Evolutionary conservation across 2,113 vertebrate genomes (phyloP).

Genomic region (Gymnobelideus leadbeateri): DNA sequence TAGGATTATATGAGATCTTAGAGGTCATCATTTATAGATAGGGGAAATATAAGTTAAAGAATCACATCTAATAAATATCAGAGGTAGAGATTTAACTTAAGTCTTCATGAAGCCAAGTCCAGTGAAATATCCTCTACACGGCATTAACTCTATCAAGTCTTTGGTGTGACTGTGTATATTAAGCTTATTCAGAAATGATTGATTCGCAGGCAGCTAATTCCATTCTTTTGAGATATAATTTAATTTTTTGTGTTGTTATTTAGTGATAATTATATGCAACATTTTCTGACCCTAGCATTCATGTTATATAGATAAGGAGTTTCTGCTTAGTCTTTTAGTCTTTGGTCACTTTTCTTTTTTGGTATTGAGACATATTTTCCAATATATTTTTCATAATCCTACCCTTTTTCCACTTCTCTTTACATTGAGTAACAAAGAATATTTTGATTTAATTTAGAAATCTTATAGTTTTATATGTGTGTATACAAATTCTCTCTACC

Average conservation of each 20-base stretch:
- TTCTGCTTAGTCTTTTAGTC: not conserved
- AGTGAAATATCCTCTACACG: not conserved
- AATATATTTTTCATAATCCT: too few species aligned
- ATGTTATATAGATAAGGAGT: not conserved
- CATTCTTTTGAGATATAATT: not conserved
- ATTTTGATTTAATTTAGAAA: too few species aligned
- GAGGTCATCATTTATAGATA: not conserved
- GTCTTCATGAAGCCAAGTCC: not conserved
- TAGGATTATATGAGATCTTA: not conserved
- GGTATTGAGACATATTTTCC: too few species aligned
- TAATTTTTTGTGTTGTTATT: not conserved
- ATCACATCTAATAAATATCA: not conserved
- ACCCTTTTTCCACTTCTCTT: too few species aligned
- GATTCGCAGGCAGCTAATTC: not conserved
- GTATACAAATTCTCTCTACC: too few species aligned
- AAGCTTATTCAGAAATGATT: not conserved
- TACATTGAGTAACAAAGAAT: too few species aligned
- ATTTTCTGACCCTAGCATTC: not conserved
- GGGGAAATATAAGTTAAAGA: not conserved
- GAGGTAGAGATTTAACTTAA: not conserved
- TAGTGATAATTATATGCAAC: not conserved
- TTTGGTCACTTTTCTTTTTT: not conserved
- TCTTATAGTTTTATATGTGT: too few species aligned
- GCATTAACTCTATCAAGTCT: not conserved
- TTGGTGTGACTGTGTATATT: not conserved